A percentile compares a stretch with the other conserved stretches of the same genome.
These are phyloP conservation scores for Diplodus puntazzo DNA, from an alignment of 2,797 vertebrate species.

Conservation along the genomic window DNA sequence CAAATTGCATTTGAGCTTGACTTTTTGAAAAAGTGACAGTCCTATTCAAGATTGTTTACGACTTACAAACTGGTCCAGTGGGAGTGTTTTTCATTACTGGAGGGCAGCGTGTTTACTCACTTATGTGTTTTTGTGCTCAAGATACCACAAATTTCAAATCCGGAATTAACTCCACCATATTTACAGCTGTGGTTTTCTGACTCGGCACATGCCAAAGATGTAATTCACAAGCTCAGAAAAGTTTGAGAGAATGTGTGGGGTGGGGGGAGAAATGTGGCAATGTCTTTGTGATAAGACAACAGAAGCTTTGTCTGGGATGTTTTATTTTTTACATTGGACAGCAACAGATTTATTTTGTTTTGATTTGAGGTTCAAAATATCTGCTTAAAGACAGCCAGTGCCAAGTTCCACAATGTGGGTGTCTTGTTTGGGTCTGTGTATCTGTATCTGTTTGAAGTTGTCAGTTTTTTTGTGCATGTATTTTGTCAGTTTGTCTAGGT, in stretches of 20 bases:
- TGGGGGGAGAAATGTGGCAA: not conserved
- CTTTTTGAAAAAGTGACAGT: not conserved
- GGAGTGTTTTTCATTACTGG: not conserved
- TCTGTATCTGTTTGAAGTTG: not conserved
- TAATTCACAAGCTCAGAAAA: not conserved
- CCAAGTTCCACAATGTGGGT: conserved; percentile 1
- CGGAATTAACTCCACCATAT: not conserved
- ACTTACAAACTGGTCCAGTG: not conserved
- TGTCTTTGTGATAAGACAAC: conserved; percentile 4
- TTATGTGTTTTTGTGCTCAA: conserved; percentile 1
- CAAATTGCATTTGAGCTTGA: not conserved
- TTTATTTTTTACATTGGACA: not conserved
- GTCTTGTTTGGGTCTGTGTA: conserved; percentile 15
- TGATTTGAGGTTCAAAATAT: conserved; percentile 26
- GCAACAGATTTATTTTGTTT: conserved; percentile 24
- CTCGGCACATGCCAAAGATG: not conserved
- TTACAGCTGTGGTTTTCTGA: conserved; percentile 5
- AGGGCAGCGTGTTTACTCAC: not conserved
- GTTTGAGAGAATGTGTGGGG: not conserved
- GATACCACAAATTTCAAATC: not conserved
- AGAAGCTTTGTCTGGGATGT: conserved; percentile 1
- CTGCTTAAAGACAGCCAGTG: not conserved
- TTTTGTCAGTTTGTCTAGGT: not conserved
- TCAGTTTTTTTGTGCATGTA: not conserved
- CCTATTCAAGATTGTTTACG: not conserved